Evolutionary conservation across 1,140 invertebrate genomes (phyloP).

Genomic region (Drosophila tsacasi): DNA sequence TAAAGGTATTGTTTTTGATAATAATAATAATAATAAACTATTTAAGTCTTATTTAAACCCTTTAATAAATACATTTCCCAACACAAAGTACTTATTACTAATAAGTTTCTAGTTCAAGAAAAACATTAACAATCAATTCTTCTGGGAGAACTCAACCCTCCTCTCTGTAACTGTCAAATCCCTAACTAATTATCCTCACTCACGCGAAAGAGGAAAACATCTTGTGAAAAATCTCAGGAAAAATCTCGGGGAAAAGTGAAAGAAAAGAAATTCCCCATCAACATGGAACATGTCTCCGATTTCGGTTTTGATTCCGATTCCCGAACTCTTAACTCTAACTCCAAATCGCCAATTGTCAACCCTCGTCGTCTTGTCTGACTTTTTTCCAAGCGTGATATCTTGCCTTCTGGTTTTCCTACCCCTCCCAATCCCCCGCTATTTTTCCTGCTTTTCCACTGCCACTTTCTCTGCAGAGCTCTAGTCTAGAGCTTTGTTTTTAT

Average conservation of each 20-base stretch:
- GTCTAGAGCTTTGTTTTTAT: conserved; percentile 63
- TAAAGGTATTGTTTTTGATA: neutral
- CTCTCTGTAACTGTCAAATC: conserved; percentile 4
- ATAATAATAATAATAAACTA: too few species aligned
- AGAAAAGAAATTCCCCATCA: conserved; percentile 26
- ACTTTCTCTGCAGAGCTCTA: neutral
- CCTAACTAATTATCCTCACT: conserved; percentile 35
- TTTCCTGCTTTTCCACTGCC: neutral
- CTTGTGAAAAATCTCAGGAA: neutral
- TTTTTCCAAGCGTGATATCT: conserved; percentile 22
- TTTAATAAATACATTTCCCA: neutral
- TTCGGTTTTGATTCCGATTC: conserved; percentile 10
- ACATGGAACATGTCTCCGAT: conserved; percentile 33
- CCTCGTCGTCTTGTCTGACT: conserved; percentile 38
- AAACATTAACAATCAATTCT: neutral
- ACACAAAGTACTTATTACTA: neutral
- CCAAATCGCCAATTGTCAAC: conserved; percentile 39
- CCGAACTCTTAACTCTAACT: neutral
- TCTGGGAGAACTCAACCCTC: neutral
- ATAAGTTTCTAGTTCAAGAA: neutral
- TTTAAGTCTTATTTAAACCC: neutral
- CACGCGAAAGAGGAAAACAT: conserved; percentile 12
- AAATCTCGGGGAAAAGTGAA: conserved; percentile 18
- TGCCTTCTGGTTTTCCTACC: conserved; percentile 12
- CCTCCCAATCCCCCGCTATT: neutral